Conservation (phyloP, 2,797 vertebrate genomes). For the Menidia menidia region DNA sequence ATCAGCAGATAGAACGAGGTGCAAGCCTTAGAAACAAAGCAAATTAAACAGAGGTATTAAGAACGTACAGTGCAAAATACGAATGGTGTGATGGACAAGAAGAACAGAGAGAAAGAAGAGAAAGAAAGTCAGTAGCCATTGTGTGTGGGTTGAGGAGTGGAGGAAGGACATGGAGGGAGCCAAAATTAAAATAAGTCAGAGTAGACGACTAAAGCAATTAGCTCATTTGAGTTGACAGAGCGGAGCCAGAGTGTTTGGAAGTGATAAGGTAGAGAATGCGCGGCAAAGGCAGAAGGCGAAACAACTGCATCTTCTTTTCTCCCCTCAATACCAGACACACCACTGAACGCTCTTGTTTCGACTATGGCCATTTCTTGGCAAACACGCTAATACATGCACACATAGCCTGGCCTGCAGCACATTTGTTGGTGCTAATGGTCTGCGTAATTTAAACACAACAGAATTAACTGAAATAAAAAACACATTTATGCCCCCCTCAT, state of each 20-base stretch:
- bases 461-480: slow-evolving; percentile 69
- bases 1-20: slow-evolving; percentile 61
- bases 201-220: slow-evolving; percentile 72
- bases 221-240: slow-evolving; percentile 72
- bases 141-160: slow-evolving; percentile 48
- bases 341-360: slow-evolving; percentile 64
- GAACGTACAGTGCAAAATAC: slow-evolving; percentile 31
- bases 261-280: slow-evolving; percentile 71
- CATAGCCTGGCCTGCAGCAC: slow-evolving; percentile 47
- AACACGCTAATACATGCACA: slow-evolving; percentile 37
- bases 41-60: slow-evolving; percentile 63
- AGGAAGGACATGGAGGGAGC: slow-evolving; percentile 28
- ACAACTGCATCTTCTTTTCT: slow-evolving; percentile 62
- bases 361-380: slow-evolving; percentile 58
- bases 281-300: slow-evolving; percentile 52
- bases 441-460: slow-evolving; percentile 76
- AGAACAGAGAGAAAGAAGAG: slow-evolving; percentile 25
- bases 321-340: slow-evolving; percentile 68
- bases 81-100: slow-evolving; percentile 7
- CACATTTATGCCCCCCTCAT: slow-evolving; percentile 54
- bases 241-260: slow-evolving; percentile 68
- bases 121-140: slow-evolving; percentile 9
- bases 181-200: slow-evolving; percentile 63
- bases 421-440: slow-evolving; percentile 71
- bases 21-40: slow-evolving; percentile 61